These are phyloP conservation scores for Drosophila willistoni DNA, from an alignment of 1,140 invertebrate species.

Conservation along the genomic window DNA sequence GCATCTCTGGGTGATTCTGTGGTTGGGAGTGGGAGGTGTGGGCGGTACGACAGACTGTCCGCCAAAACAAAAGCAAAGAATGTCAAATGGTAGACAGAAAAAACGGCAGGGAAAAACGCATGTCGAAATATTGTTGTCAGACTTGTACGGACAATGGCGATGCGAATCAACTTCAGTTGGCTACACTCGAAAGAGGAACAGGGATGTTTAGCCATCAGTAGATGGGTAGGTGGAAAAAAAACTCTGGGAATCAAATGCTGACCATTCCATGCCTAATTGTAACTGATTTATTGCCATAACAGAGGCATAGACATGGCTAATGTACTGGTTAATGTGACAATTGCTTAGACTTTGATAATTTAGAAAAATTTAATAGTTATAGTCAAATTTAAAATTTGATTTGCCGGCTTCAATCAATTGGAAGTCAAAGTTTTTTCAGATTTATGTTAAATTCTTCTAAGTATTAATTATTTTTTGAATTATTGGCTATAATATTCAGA, in stretches of 20 bases:
- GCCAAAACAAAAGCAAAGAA: slow-evolving; percentile 56
- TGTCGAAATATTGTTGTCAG: slow-evolving; percentile 53
- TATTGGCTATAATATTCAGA: too few species aligned
- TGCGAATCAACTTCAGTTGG: neutral
- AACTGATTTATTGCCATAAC: slow-evolving; percentile 15
- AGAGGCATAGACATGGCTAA: slow-evolving; percentile 8
- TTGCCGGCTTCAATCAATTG: too few species aligned
- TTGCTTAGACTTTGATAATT: neutral
- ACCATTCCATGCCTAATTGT: slow-evolving; percentile 12
- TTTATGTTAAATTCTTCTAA: too few species aligned
- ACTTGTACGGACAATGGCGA: slow-evolving; percentile 28
- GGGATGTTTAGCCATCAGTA: neutral
- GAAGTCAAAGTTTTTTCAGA: too few species aligned
- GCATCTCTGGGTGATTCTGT: neutral
- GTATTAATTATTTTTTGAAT: too few species aligned
- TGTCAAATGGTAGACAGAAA: slow-evolving; percentile 34
- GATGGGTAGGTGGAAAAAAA: neutral
- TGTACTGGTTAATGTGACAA: neutral
- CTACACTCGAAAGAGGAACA: neutral
- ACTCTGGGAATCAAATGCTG: slow-evolving; percentile 15
- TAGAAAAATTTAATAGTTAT: neutral
- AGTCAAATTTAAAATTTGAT: neutral
- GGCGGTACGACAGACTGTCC: slow-evolving; percentile 39
- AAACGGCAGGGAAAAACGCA: slow-evolving; percentile 22
- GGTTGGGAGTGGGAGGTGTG: too few species aligned